phyloP scores from a whole-genome alignment of 92 coral and sea anemone genomes.

The Zoanthus sociatus region DNA sequence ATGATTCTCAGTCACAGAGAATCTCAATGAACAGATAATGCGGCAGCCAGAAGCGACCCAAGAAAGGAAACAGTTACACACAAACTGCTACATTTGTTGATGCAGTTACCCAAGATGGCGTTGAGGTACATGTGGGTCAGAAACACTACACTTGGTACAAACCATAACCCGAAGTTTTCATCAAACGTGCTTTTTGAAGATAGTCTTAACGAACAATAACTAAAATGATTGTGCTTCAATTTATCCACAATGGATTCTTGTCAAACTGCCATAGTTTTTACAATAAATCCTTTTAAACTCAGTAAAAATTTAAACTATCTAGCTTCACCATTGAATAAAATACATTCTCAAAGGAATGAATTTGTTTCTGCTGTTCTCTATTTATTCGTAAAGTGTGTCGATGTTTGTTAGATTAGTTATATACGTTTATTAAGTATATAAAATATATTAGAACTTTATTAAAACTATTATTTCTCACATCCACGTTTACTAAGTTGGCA shows the following conservation, averaged over 20 bases:
- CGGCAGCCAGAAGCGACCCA: neutral
- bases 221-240: neutral
- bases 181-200: neutral
- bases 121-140: conserved; percentile 41
- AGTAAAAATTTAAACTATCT: neutral
- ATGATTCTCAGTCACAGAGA: conserved; percentile 34
- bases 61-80: neutral
- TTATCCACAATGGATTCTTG: conserved; percentile 31
- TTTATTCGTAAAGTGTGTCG: no score
- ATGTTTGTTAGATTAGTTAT: no score
- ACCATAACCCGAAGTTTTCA: neutral
- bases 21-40: conserved; percentile 14
- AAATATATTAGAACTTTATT: no score
- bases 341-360: neutral
- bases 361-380: neutral
- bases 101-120: conserved; percentile 39
- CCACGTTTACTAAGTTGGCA: no score
- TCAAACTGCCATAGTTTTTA: neutral
- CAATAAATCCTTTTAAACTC: neutral
- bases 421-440: no score
- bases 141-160: conserved; percentile 15
- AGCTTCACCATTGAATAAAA: neutral
- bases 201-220: neutral
- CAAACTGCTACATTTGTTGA: conserved; percentile 15
- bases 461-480: no score